Base-by-base conservation (phyloP, 2,888 invertebrate genomes). In the Spilosoma lubricipeda region DNA sequence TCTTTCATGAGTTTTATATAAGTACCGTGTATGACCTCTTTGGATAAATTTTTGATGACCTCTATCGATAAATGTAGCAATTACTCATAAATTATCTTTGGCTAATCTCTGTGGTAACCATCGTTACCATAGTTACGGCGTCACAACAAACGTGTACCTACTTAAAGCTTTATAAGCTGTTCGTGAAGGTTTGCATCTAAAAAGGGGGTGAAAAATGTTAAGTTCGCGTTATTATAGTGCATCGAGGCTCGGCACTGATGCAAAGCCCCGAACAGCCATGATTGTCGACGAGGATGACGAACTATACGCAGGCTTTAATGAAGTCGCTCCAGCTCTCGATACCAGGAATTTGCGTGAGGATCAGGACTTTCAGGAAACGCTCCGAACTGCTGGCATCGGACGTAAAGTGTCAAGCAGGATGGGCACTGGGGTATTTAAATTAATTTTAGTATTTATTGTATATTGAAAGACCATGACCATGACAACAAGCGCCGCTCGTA, bases 361-460 rank as follows among this genome's bases (percentile, higher is more conserved):
- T 90, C 96, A 97, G 81, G 96, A 96, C 45, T 97, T 98, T 86
- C 98, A 98, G 90, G 97, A 98, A 90, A 97, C 98, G 20, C 95
- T 98, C n/a, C 96, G 97, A 82, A 97, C 96, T 2, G 97, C 98
- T 80, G 97, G 98, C 87, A 97, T 97, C 30, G 96, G 97, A 69
- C 93, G 97, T 84, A 97, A 97, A 71, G 96, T 97, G 79, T 97
- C 97, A 83, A 96, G 96, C 86, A 87, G 94, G 23, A 90, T 92
- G 90, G 94, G 93, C 2, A 95, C 95, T 0, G 95, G 95, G 89
- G 95, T 95, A 77, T 88, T 92, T 88, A 5, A 23, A 15, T 52
- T 70, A 66, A 33, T 70, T 73, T 45, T 63, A 8, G 8, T 48
- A 45, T 45, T 5, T 59, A 27, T 72, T 71, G 68, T 52, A 59